Conservation (phyloP, 2,797 vertebrate species). For the Anomalospiza imberbis region DNA sequence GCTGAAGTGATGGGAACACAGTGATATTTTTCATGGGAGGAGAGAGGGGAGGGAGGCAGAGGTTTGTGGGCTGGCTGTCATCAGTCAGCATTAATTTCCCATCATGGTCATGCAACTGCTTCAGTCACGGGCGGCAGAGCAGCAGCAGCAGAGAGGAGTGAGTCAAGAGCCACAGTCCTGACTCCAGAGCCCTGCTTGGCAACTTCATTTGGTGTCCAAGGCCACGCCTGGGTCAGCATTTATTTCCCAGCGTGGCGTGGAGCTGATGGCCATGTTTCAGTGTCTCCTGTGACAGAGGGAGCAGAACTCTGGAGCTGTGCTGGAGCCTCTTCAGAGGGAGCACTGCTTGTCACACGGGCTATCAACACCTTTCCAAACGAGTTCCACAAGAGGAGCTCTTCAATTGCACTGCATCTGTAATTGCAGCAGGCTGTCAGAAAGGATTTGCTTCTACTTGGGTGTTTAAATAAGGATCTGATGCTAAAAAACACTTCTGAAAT, state of each 20-base stretch:
- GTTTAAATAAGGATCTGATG: background rate
- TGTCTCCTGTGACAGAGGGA: background rate
- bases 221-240: background rate
- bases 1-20: background rate
- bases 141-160: background rate
- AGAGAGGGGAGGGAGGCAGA: slow-evolving; percentile 25
- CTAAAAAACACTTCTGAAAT: background rate
- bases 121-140: background rate
- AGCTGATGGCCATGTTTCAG: background rate
- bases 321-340: background rate
- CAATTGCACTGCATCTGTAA: background rate
- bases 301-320: background rate
- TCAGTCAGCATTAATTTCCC: slow-evolving; percentile 56
- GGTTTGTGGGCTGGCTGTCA: slow-evolving; percentile 17
- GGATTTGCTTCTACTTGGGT: background rate
- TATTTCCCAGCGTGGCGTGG: background rate
- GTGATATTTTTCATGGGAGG: slow-evolving; percentile 7
- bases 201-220: background rate
- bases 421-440: slow-evolving; percentile 5
- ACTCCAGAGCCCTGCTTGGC: background rate
- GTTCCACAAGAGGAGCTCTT: background rate
- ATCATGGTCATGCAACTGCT: background rate
- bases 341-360: background rate
- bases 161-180: background rate
- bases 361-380: background rate